Percentiles rank a stretch among this genome's conserved stretches.
Conservation (phyloP, 2,797 vertebrate genomes). For the Eremophila alpestris region DNA sequence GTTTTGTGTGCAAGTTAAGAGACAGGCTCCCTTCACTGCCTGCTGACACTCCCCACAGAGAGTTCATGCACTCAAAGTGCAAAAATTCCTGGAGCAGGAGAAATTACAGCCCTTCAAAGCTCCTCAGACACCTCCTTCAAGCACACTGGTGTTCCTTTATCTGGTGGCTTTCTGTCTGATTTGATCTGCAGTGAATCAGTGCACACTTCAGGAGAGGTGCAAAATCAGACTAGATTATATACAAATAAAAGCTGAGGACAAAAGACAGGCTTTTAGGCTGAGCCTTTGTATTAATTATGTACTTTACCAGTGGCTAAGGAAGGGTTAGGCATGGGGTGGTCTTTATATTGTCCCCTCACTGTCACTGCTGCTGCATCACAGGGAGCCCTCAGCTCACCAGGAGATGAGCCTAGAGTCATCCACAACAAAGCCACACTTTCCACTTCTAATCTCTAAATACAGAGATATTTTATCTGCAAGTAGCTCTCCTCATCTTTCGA, state of each 20-base stretch:
- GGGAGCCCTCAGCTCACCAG: neutral
- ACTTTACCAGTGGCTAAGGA: neutral
- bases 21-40: neutral
- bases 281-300: neutral
- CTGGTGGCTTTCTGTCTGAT: neutral
- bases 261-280: neutral
- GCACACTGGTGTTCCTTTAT: neutral
- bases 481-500: neutral
- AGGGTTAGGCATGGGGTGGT: neutral
- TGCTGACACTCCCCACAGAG: neutral
- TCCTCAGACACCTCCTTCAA: neutral
- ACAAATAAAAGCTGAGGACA: neutral
- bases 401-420: neutral
- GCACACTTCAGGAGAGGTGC: neutral
- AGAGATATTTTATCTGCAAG: neutral
- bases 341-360: neutral
- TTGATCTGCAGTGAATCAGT: neutral
- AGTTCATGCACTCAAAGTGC: neutral
- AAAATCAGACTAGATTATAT: neutral
- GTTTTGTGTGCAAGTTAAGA: neutral
- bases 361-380: neutral
- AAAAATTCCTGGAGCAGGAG: neutral
- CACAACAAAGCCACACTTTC: neutral
- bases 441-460: constrained; percentile 9
- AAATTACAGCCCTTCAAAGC: neutral